phyloP scores from a whole-genome alignment of 1,140 invertebrate genomes.

The Drosophila ogumai region DNA sequence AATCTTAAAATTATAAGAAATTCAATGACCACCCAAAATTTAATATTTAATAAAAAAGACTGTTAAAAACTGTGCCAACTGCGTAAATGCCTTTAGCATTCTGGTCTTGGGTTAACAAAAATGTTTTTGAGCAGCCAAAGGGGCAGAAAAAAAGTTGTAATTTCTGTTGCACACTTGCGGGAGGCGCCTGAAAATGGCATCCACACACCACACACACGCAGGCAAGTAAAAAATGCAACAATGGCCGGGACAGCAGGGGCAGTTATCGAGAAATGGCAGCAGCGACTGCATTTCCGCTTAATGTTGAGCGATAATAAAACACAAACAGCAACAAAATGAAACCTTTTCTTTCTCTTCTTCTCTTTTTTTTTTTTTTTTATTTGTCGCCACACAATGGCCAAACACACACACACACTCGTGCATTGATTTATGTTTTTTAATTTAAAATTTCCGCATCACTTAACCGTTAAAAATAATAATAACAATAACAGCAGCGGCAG shows the following conservation, averaged over 20 bases:
- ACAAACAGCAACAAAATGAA: slow-evolving; percentile 74
- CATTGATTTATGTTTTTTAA: slow-evolving; percentile 85
- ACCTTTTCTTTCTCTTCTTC: slow-evolving; percentile 19
- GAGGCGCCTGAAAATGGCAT: slow-evolving; percentile 53
- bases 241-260: slow-evolving; percentile 32
- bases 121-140: slow-evolving; percentile 1
- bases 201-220: slow-evolving; percentile 16
- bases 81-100: neutral
- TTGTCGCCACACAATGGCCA: slow-evolving; percentile 40
- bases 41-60: neutral
- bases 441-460: slow-evolving; percentile 85
- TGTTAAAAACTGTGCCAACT: neutral
- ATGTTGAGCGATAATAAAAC: slow-evolving; percentile 81
- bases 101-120: slow-evolving; percentile 14
- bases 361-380: slow-evolving; percentile 1
- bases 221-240: slow-evolving; percentile 17
- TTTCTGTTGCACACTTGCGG: slow-evolving; percentile 71
- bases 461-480: slow-evolving; percentile 83
- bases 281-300: slow-evolving; percentile 78
- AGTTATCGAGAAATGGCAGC: slow-evolving; percentile 64
- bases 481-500: slow-evolving; percentile 44
- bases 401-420: slow-evolving; percentile 45
- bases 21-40: neutral
- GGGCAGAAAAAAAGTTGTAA: slow-evolving; percentile 32
- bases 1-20: neutral